Evolutionary conservation across 2,888 invertebrate species (phyloP), one percentile per base, ranked within the genome.

Genomic region (Nesidiocoris tenuis): DNA sequence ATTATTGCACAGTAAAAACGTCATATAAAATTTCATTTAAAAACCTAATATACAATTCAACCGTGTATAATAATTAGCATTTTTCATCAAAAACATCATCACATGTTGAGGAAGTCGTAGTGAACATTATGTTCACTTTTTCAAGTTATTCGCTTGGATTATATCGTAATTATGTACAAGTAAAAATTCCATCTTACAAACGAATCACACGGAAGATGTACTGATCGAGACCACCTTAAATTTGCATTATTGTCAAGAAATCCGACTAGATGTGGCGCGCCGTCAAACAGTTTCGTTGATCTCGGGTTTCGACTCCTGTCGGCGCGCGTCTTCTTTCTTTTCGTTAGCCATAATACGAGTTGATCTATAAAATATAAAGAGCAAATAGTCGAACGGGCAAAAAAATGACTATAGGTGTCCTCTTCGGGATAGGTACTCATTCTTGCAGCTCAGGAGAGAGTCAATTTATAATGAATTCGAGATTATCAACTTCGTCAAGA

Each of bases 1-100:
- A 70, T 57, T 70, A 70, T 70, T 70, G 70, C 59, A 70, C 70
- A n/a, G 56, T 68, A 68, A 22, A 59, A 24, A 70, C 57, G 22
- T 67, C 67, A 56, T n/a, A 19, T 7, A 67, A 56, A 55, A 19
- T 19, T 39, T 39, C 39, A 39, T 39, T 39, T 39, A 39, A 39
- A 39, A 39, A 39, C 39, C 39, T 39, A 39, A 7, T 39, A 39
- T 39, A 39, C 12, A 39, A 7, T 39, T 12, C 12, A 39, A n/a
- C n/a, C n/a, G n/a, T n/a, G n/a, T n/a, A n/a, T n/a, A 39, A 39
- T 39, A 39, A 39, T n/a, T n/a, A n/a, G n/a, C n/a, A 56, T 16
- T 67, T 19, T 67, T 54, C 39, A 67, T 55, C 54, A 56, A 54
- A 67, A 67, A 67, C 22, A 22, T 67, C 67, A 67, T 67, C 39